A percentile compares a stretch with the other conserved stretches of the same genome.
Evolutionary conservation across 2,888 invertebrate species (phyloP).

Genomic region (Maniola hyperantus): DNA sequence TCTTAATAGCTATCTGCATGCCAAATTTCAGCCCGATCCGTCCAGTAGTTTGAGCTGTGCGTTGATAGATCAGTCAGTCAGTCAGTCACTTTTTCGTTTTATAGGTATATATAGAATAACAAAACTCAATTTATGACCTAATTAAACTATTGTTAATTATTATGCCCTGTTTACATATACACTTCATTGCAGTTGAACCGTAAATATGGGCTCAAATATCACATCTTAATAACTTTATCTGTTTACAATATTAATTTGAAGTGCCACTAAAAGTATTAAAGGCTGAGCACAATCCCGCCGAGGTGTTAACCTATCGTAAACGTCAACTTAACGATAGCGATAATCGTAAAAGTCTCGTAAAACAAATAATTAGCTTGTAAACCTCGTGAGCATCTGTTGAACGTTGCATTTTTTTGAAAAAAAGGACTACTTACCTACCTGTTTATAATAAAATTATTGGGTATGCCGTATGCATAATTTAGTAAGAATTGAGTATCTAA

Average conservation of each 20-base stretch:
- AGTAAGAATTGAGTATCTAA: neutral
- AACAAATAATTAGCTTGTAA: conserved; percentile 75
- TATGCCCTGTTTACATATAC: no score
- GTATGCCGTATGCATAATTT: neutral
- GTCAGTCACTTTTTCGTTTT: no score
- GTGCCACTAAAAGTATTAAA: conserved; percentile 52
- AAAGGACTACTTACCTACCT: neutral
- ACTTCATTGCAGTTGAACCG: neutral
- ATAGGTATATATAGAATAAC: no score
- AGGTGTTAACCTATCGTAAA: conserved; percentile 78
- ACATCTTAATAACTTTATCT: conserved; percentile 43
- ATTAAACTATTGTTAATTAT: no score
- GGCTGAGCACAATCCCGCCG: conserved; percentile 61
- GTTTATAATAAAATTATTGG: neutral
- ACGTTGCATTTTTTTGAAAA: conserved; percentile 11
- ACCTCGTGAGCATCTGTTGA: conserved; percentile 48
- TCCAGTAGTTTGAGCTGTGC: no score
- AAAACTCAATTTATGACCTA: no score
- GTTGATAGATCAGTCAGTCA: no score
- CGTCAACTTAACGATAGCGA: conserved; percentile 74
- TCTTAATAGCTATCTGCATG: no score
- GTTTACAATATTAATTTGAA: conserved; percentile 69
- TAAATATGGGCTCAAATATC: neutral
- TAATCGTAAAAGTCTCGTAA: conserved; percentile 77
- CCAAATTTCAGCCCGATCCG: no score